Percentiles rank a stretch among this genome's conserved stretches.
Evolutionary conservation across 2,797 vertebrate species (phyloP).

Genomic region (Anisognathus igniventris): DNA sequence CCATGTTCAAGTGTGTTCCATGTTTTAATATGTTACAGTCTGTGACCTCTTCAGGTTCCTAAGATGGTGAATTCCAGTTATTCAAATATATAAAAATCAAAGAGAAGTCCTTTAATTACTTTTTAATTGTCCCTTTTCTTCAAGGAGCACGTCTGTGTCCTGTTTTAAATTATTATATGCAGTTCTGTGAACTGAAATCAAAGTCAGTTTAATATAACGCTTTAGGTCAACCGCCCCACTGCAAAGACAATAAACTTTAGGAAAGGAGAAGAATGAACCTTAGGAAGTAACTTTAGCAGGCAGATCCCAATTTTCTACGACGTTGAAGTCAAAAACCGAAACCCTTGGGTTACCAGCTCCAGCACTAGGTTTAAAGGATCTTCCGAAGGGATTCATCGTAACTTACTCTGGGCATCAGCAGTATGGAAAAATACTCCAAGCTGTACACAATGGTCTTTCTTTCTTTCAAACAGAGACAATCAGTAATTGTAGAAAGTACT

Average conservation of each 20-base stretch:
- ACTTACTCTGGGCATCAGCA: background rate
- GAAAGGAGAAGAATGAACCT: background rate
- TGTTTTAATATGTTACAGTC: background rate
- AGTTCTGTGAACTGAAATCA: background rate
- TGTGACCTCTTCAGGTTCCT: background rate
- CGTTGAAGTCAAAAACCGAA: background rate
- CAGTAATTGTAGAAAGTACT: background rate
- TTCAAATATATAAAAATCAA: background rate
- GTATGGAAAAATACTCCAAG: background rate
- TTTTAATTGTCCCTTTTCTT: background rate
- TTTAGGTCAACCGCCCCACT: background rate
- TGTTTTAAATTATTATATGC: background rate
- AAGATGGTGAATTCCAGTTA: background rate
- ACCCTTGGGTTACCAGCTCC: background rate
- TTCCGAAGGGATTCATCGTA: background rate
- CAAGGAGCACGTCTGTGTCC: background rate
- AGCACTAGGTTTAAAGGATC: background rate
- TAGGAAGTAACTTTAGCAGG: background rate
- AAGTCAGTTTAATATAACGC: background rate
- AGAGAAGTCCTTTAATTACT: background rate
- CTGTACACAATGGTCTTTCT: background rate
- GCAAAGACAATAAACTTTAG: background rate
- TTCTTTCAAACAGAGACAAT: background rate
- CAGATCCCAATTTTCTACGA: background rate
- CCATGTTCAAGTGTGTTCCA: background rate